A percentile compares a stretch with the other conserved stretches of the same genome.
phyloP scores from a whole-genome alignment of 2,113 vertebrate genomes.

The Pithys albifrons region DNA sequence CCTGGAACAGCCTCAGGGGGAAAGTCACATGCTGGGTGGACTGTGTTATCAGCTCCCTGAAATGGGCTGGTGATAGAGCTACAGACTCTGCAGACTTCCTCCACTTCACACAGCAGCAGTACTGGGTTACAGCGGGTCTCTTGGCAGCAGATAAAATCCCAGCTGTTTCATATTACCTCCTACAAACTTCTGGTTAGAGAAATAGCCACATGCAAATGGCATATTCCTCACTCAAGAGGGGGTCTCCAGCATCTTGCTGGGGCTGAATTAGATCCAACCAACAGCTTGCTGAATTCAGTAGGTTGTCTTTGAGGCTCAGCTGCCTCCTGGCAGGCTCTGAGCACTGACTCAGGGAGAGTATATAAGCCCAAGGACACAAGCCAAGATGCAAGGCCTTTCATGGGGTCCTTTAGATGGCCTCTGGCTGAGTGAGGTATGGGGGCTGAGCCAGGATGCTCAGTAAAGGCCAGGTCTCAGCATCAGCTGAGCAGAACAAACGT shows the following conservation, averaged over 20 bases:
- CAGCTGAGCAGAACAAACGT: background rate
- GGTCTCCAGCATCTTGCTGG: background rate
- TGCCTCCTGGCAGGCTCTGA: background rate
- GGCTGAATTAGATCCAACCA: slow-evolving; percentile 23
- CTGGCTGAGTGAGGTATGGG: accelerated
- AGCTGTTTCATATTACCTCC: slow-evolving; percentile 6
- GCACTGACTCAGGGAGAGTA: background rate
- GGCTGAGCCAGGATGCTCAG: background rate
- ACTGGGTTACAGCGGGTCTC: background rate
- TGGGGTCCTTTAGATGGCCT: background rate
- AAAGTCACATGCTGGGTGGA: background rate
- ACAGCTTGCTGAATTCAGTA: slow-evolving; percentile 21
- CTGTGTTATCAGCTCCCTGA: background rate
- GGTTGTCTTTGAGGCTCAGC: background rate
- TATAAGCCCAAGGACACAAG: background rate
- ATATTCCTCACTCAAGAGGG: background rate
- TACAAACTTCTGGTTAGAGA: slow-evolving; percentile 1
- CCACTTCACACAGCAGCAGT: background rate
- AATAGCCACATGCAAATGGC: background rate
- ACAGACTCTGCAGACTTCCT: background rate
- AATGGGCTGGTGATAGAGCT: background rate
- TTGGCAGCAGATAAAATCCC: slow-evolving; percentile 1
- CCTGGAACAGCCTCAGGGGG: background rate
- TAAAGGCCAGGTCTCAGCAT: background rate
- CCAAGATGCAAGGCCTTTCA: background rate